Evolutionary conservation across 2,113 vertebrate genomes (phyloP).

Genomic region (Otus sunia): DNA sequence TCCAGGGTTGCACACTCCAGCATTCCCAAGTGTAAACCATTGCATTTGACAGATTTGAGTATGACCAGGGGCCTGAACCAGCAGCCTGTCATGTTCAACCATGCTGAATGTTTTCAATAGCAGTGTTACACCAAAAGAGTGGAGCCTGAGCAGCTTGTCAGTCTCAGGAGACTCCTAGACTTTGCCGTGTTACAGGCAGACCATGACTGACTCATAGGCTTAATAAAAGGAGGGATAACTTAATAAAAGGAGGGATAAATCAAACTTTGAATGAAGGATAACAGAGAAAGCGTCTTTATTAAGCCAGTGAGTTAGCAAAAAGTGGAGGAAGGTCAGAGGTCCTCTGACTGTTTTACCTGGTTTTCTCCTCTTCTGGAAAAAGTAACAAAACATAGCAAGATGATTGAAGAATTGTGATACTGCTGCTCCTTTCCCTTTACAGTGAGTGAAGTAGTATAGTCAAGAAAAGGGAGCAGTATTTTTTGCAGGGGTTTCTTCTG

Average conservation of each 20-base stretch:
- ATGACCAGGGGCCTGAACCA: background rate
- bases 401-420: background rate
- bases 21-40: background rate
- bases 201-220: accelerated
- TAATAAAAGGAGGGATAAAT: background rate
- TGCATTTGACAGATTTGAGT: background rate
- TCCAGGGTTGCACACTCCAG: background rate
- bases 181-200: background rate
- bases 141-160: background rate
- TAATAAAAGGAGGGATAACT: background rate
- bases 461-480: background rate
- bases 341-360: background rate
- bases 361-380: background rate
- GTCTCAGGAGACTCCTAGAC: background rate
- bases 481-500: background rate
- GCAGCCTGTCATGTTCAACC: background rate
- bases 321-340: background rate
- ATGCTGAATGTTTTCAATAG: background rate
- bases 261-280: background rate
- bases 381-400: background rate
- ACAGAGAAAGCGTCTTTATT: background rate
- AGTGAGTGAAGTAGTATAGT: background rate
- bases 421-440: background rate
- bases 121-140: background rate
- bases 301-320: background rate